phyloP scores from a whole-genome alignment of 2,888 invertebrate species.

The Euproctis similis region DNA sequence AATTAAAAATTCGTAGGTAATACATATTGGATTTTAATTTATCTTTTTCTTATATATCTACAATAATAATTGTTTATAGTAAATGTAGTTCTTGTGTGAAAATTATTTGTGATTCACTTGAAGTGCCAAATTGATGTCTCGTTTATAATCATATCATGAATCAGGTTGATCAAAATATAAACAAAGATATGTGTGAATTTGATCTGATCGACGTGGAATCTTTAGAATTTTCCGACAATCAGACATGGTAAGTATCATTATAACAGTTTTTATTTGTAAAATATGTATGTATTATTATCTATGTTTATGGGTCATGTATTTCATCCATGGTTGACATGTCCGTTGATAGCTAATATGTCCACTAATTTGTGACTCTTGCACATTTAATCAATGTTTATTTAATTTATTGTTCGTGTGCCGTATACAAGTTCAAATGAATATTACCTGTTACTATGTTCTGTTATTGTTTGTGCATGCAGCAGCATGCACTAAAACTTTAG shows the following conservation, averaged over 20 bases:
- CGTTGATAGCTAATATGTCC: too few species aligned
- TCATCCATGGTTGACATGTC: constrained; percentile 31
- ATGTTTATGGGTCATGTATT: constrained; percentile 18
- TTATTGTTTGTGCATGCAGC: too few species aligned
- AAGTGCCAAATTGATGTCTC: constrained; percentile 73
- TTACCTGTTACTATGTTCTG: too few species aligned
- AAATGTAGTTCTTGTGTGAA: constrained; percentile 56
- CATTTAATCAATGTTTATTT: too few species aligned
- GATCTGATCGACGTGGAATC: constrained; percentile 76
- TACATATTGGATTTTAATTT: constrained; percentile 59
- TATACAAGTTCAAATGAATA: too few species aligned
- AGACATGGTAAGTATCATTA: constrained; percentile 73
- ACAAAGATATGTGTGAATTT: constrained; percentile 73
- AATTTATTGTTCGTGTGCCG: too few species aligned
- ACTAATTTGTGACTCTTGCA: too few species aligned
- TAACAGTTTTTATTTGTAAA: constrained; percentile 9
- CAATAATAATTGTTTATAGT: constrained; percentile 41
- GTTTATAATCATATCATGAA: constrained; percentile 57
- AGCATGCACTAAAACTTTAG: too few species aligned
- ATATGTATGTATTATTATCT: constrained; percentile 5
- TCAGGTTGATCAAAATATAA: constrained; percentile 72
- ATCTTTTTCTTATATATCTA: constrained; percentile 56
- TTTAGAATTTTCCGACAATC: constrained; percentile 73
- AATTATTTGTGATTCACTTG: constrained; percentile 54
- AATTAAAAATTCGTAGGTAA: constrained; percentile 47